Base-by-base conservation (phyloP, 1,140 invertebrate genomes). In the Eumeta japonica region DNA sequence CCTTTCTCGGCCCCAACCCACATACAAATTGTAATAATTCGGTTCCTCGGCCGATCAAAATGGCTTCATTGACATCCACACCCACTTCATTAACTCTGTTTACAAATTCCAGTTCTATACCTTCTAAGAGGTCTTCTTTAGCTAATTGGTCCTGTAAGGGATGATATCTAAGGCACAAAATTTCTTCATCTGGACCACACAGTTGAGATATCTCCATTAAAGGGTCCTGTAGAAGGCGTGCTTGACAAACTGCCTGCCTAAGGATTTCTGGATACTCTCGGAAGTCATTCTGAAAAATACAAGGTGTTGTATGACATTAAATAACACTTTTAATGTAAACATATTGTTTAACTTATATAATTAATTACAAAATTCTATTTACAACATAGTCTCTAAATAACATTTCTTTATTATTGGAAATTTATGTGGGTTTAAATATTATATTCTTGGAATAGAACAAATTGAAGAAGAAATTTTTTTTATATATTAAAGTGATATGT, bases 21-120 rank as follows among this genome's bases (percentile, higher is more conserved):
- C 94, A 97, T 2, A 99, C 87, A 71, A 99, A 99, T 75, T 99
- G 97, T 3, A 99, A 78, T n/a, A 98, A 64, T 59, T 93, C 88
- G 1, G 87, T 81, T 1, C 91, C 91, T 46, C 97, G 88, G 0
- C 88, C 81, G 36, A 92, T 90, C 37, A 91, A 82, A 1, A 98
- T 86, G 10, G 92, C 89, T 52, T 89, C 79, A 62, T 99, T 99
- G 3, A 99, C 84, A 63, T 99, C 97, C 0, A 99, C 93, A n/a
- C 97, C 97, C 4, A 99, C 94, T 79, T 98, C 94, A 67, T 97
- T 98, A 0, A 94, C 92, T 35, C 92, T 81, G 56, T 88, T 88
- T 0, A 98, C 90, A 66, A 99, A 97, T 76, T 97, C 93, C 12
- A 92, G 58, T 43, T 92, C 87, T 1, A 98, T 76, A 9, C 87